Percentiles rank a stretch among this genome's conserved stretches.
Evolutionary conservation across 2,113 vertebrate species (phyloP).

Genomic region (Gallinago undulata): DNA sequence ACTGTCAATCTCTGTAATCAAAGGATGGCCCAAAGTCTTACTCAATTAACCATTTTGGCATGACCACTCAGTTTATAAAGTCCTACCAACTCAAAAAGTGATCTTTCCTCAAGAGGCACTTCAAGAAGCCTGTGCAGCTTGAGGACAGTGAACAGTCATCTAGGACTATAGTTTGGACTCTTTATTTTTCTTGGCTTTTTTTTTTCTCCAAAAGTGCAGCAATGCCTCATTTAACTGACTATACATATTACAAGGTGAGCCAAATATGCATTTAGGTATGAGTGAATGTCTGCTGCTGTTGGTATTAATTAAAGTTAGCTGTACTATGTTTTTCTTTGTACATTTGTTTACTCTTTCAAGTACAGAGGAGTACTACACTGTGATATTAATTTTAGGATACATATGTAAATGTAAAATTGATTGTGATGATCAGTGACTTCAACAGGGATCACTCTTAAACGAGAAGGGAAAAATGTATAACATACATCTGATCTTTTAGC

Average conservation of each 20-base stretch:
- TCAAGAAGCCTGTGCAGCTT: slow-evolving; percentile 16
- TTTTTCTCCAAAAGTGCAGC: slow-evolving; percentile 67
- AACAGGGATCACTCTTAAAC: background rate
- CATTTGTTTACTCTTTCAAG: background rate
- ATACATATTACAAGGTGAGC: slow-evolving; percentile 74
- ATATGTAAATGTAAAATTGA: background rate
- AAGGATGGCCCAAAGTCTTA: slow-evolving; percentile 74
- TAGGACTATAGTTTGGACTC: slow-evolving; percentile 30
- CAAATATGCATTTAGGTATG: slow-evolving; percentile 1
- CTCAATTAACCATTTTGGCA: slow-evolving; percentile 81
- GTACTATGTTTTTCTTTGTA: background rate
- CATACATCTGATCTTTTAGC: background rate
- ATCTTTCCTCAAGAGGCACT: slow-evolving; percentile 21
- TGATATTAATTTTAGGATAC: background rate
- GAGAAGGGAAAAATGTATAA: background rate
- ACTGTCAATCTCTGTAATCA: slow-evolving; percentile 77
- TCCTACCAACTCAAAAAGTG: slow-evolving; percentile 42
- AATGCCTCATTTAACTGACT: slow-evolving; percentile 81
- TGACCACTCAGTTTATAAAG: slow-evolving; percentile 75
- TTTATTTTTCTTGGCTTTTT: background rate
- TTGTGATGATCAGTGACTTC: background rate
- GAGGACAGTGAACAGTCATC: background rate
- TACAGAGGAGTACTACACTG: background rate
- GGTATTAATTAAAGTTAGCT: background rate
- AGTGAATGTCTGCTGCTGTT: background rate